Percentiles rank a stretch among this genome's conserved stretches.
Evolutionary conservation across 2,113 vertebrate species (phyloP).

Genomic region (Seriola dumerili): DNA sequence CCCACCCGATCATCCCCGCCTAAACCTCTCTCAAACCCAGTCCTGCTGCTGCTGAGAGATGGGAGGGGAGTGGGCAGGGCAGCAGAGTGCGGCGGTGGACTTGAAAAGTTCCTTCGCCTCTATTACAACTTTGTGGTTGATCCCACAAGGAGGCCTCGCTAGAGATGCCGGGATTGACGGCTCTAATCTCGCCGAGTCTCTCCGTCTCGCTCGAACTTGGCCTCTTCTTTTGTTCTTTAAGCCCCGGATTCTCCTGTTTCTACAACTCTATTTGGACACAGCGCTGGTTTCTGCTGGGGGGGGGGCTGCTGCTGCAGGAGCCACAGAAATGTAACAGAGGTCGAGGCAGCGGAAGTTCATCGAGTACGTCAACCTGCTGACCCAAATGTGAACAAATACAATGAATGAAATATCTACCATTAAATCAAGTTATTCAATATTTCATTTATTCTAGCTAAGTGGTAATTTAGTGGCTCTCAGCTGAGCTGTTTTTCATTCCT

Average conservation of each 20-base stretch:
- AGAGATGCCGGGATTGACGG: conserved; percentile 77
- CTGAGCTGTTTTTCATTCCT: not conserved
- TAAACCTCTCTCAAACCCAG: conserved; percentile 63
- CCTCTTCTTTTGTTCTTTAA: conserved; percentile 84
- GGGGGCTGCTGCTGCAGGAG: conserved; percentile 37
- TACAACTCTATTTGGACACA: conserved; percentile 78
- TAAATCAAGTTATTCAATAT: not conserved
- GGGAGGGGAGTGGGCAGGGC: conserved; percentile 30
- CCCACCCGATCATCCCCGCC: conserved; percentile 61
- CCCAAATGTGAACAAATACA: not conserved
- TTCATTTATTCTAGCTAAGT: not conserved
- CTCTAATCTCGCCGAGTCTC: conserved; percentile 78
- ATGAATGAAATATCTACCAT: not conserved
- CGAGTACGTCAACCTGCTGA: conserved; percentile 4
- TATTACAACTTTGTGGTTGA: conserved; percentile 75
- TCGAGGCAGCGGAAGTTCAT: conserved; percentile 9
- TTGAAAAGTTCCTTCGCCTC: conserved; percentile 77
- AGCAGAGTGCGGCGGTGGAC: conserved; percentile 26
- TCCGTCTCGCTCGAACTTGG: conserved; percentile 62
- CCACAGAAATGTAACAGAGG: conserved; percentile 1
- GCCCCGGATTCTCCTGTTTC: conserved; percentile 74
- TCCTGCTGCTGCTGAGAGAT: conserved; percentile 17
- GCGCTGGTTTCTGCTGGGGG: conserved; percentile 28
- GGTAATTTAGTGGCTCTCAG: not conserved
- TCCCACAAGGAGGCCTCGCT: conserved; percentile 72